Percentiles rank a stretch among this genome's conserved stretches.
Evolutionary conservation across 2,888 invertebrate species (phyloP).

Genomic region (Athalia cordata): DNA sequence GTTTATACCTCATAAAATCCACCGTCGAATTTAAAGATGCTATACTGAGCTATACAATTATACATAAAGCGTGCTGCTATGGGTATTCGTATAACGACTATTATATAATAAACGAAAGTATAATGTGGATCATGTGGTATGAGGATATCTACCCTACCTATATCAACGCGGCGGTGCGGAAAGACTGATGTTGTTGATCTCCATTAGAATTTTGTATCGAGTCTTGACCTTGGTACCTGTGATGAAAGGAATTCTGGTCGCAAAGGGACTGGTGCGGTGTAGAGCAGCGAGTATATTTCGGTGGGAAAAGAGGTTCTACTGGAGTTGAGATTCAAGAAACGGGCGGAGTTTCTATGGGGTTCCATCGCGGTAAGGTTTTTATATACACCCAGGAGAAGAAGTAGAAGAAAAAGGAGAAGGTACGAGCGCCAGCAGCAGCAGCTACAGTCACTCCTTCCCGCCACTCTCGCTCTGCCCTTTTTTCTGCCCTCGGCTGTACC

Average conservation of each 20-base stretch:
- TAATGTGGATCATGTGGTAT: not conserved
- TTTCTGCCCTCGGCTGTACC: not conserved
- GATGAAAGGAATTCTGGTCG: slow-evolving; percentile 25
- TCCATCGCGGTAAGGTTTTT: slow-evolving; percentile 36
- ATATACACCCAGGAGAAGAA: slow-evolving; percentile 30
- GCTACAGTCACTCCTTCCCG: slow-evolving; percentile 15
- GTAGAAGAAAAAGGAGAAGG: no score
- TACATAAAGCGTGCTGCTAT: not conserved
- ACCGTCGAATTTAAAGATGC: not conserved
- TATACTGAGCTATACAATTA: not conserved
- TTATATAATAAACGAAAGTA: not conserved
- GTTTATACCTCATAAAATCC: not conserved
- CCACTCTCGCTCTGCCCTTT: no score
- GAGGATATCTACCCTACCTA: not conserved
- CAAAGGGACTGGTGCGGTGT: not conserved
- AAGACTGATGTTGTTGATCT: slow-evolving; percentile 9
- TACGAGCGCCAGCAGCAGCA: not conserved
- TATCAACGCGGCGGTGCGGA: no score
- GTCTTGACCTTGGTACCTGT: slow-evolving; percentile 19
- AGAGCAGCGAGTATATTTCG: not conserved
- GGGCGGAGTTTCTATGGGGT: slow-evolving; percentile 39
- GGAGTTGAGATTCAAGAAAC: not conserved
- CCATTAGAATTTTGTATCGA: slow-evolving; percentile 6
- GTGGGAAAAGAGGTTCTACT: slow-evolving; percentile 19
- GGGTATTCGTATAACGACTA: not conserved